A percentile compares a stretch with the other conserved stretches of the same genome.
Conservation (phyloP, 2,113 vertebrate species). For the Eidolon helvum region DNA sequence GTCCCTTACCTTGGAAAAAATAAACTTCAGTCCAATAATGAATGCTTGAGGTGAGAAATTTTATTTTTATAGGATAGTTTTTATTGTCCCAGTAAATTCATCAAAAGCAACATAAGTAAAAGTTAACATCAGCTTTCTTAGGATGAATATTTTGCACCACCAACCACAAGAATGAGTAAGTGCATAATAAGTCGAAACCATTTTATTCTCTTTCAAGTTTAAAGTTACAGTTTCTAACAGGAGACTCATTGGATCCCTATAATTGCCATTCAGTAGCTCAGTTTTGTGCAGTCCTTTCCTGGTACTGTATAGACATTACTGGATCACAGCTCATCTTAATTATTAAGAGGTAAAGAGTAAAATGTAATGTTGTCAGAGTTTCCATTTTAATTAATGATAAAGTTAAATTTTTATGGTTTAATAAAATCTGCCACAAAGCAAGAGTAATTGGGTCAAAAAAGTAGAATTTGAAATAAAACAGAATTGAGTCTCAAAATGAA, state of each 20-base stretch:
- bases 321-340: not conserved
- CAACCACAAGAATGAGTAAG: not conserved
- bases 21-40: not conserved
- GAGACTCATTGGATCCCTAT: not conserved
- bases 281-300: not conserved
- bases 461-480: slow-evolving; percentile 35
- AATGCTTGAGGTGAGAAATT: not conserved
- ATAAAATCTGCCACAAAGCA: slow-evolving; percentile 40
- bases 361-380: slow-evolving; percentile 7
- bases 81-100: not conserved
- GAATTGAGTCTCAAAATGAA: slow-evolving; percentile 7
- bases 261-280: not conserved
- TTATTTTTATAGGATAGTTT: not conserved
- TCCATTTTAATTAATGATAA: slow-evolving; percentile 38
- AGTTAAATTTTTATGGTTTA: slow-evolving; percentile 54
- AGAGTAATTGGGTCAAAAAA: slow-evolving; percentile 20
- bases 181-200: not conserved
- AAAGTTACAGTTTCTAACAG: not conserved
- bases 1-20: not conserved
- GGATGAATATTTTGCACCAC: not conserved
- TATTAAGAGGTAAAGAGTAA: slow-evolving; percentile 42
- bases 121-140: not conserved
- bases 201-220: not conserved
- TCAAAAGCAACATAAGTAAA: not conserved
- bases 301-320: not conserved